Conservation (phyloP, 2,888 invertebrate genomes). For the Cryptophagus acutangulus region DNA sequence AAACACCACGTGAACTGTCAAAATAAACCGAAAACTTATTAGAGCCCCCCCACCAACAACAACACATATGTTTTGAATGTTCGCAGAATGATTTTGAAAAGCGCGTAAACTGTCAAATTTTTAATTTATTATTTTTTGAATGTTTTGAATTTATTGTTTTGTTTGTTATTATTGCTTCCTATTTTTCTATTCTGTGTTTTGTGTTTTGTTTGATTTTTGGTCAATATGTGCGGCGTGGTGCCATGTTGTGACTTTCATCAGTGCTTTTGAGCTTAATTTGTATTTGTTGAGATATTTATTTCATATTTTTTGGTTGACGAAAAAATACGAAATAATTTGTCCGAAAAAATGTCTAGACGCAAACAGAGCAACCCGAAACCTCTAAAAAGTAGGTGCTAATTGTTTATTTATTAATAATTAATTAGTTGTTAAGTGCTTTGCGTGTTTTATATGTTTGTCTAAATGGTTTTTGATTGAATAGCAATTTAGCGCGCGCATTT, state of each 20-base stretch:
- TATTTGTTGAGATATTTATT: too few species aligned
- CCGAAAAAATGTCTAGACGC: slow-evolving; percentile 94
- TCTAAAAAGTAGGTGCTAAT: slow-evolving; percentile 79
- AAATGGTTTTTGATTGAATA: too few species aligned
- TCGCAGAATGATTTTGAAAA: slow-evolving; percentile 15
- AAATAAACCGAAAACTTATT: slow-evolving; percentile 25
- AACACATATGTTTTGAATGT: slow-evolving; percentile 14
- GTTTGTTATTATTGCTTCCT: slow-evolving; percentile 17
- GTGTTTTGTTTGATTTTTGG: slow-evolving; percentile 28
- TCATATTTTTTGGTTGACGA: slow-evolving; percentile 60
- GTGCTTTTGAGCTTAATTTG: too few species aligned
- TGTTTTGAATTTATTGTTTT: slow-evolving; percentile 14
- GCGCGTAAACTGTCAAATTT: too few species aligned
- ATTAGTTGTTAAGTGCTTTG: background rate
- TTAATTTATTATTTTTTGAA: slow-evolving; percentile 16
- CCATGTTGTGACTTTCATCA: too few species aligned
- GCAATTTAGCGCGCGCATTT: too few species aligned
- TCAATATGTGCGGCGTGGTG: slow-evolving; percentile 28
- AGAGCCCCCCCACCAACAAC: too few species aligned
- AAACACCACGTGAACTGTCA: slow-evolving; percentile 32
- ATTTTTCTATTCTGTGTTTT: slow-evolving; percentile 18
- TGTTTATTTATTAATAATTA: slow-evolving; percentile 3
- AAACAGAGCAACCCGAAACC: slow-evolving; percentile 96
- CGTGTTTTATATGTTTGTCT: background rate
- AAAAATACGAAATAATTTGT: too few species aligned